Evolutionary conservation across 2,888 invertebrate species (phyloP), one percentile per base, ranked within the genome.

Genomic region (Eupithecia subfuscata): DNA sequence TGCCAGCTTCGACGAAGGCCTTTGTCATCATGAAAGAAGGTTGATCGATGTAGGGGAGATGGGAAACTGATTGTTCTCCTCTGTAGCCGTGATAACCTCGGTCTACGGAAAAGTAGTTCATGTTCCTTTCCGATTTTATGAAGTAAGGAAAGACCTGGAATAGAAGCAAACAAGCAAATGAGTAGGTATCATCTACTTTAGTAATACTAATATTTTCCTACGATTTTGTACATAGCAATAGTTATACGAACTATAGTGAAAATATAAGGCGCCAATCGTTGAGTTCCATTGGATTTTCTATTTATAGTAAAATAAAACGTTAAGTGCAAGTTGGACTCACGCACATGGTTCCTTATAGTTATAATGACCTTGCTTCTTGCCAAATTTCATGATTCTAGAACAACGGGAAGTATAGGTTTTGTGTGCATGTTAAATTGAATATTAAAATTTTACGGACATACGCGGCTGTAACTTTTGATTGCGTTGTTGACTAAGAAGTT

Each of bases 121-220:
- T 84, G 82, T 96, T 96, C 75, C 95, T 92, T 87, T 96, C 96
- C 0, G 96, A 96, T 88, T 96, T 96, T 75, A 93, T 96, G 86
- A 96, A 97, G 86, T 96, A 97, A 0, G 96, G 96, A 45, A 97
- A 90, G 3, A 96, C 92, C 94, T 94, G 85, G 8, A 52, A 69
- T 68, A 45, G 14, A 67, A 43, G 25, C 11, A 45, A 71, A 64
- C 0, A 60, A 60, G 30, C 1, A n/a, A 25, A 22, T 22, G 11
- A 22, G 22, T n/a, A n/a, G n/a, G n/a, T 56, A 22, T 12, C 3
- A 11, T 56, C 12, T 0, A 56, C 11, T 3, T 52, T n/a, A 18
- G 2, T 43, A 43, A 16, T 12, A 43, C 43, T 6, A 45, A 45
- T 6, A 22, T 22, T 22, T 25, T 60, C 25, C 25, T 60, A 14